Evolutionary conservation across 2,888 invertebrate genomes (phyloP).

Genomic region (Microchrysa polita): DNA sequence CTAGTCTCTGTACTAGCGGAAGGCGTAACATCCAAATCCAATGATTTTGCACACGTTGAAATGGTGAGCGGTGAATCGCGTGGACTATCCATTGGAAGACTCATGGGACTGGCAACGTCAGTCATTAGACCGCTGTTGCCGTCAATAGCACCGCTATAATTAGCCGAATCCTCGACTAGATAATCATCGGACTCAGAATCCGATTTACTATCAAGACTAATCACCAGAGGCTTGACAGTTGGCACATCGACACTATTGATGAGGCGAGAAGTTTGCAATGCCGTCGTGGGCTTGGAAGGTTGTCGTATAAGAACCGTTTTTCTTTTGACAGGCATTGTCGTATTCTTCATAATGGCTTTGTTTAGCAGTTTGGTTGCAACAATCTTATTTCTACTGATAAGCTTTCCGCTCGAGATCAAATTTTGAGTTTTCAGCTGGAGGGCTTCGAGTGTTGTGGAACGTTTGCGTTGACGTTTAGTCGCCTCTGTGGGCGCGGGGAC

Average conservation of each 20-base stretch:
- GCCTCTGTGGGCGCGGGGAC: background rate
- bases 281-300: background rate
- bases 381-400: slow-evolving; percentile 15
- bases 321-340: background rate
- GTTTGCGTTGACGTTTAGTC: slow-evolving; percentile 8
- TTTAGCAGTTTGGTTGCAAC: slow-evolving; percentile 28
- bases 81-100: slow-evolving; percentile 56
- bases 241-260: slow-evolving; percentile 57
- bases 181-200: slow-evolving; percentile 32
- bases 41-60: background rate
- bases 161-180: background rate
- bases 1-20: background rate
- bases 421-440: slow-evolving; percentile 31
- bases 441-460: slow-evolving; percentile 10
- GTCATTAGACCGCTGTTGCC: slow-evolving; percentile 52
- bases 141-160: background rate
- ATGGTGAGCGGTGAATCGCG: slow-evolving; percentile 47
- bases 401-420: slow-evolving; percentile 17
- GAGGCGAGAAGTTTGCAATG: slow-evolving; percentile 53
- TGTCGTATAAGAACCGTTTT: background rate
- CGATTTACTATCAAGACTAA: slow-evolving; percentile 52
- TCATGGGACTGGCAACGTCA: slow-evolving; percentile 59
- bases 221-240: slow-evolving; percentile 58
- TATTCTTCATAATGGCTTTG: slow-evolving; percentile 28
- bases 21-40: background rate